phyloP scores from a whole-genome alignment of 1,140 invertebrate species.

The Drosophila sp. region DNA sequence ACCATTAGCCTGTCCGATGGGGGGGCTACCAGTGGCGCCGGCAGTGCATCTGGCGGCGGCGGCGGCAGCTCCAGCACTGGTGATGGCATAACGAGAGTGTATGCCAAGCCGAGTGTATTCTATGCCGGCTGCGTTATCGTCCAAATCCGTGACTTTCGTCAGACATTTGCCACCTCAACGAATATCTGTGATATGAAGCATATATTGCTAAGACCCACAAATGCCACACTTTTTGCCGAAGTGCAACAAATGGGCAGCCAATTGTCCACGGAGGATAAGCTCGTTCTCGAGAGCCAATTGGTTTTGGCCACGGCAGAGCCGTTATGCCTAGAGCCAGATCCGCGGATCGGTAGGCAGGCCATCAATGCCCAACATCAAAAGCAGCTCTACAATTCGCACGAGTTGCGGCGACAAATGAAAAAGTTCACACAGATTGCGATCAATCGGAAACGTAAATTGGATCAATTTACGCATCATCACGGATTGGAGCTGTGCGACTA shows the following conservation, averaged over 20 bases:
- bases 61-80: slow-evolving; percentile 14
- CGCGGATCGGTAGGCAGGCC: slow-evolving; percentile 89
- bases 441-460: slow-evolving; percentile 94
- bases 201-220: slow-evolving; percentile 94
- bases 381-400: slow-evolving; percentile 89
- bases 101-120: slow-evolving; percentile 88
- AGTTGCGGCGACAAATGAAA: slow-evolving; percentile 89
- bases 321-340: slow-evolving; percentile 93
- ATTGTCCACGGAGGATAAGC: slow-evolving; percentile 88
- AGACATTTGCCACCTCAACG: slow-evolving; percentile 88
- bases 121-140: slow-evolving; percentile 96
- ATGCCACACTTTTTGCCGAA: slow-evolving; percentile 87
- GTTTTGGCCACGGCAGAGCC: slow-evolving; percentile 92
- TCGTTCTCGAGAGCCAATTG: slow-evolving; percentile 91
- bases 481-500: slow-evolving; percentile 90
- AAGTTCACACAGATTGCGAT: slow-evolving; percentile 91
- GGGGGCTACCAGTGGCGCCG: background rate
- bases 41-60: background rate
- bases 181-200: slow-evolving; percentile 90
- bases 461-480: slow-evolving; percentile 91
- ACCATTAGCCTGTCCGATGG: slow-evolving; percentile 83
- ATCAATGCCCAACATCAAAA: slow-evolving; percentile 90
- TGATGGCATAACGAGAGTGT: slow-evolving; percentile 62
- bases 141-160: slow-evolving; percentile 94
- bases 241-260: slow-evolving; percentile 72